Evolutionary conservation across 2,797 vertebrate species (phyloP).

Genomic region (Platalea minor): DNA sequence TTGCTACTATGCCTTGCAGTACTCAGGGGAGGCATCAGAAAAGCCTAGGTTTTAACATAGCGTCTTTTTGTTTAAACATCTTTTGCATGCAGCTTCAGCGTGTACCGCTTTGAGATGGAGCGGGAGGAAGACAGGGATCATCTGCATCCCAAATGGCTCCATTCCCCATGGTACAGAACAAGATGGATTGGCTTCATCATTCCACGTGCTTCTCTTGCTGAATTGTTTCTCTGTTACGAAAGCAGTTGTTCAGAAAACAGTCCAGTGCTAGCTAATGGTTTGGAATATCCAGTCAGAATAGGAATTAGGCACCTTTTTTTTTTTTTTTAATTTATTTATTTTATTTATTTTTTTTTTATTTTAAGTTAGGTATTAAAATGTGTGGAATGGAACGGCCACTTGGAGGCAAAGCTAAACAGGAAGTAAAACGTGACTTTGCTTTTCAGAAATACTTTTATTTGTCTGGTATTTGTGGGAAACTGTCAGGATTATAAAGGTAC

Average conservation of each 20-base stretch:
- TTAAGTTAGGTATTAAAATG: not conserved
- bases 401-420: constrained; percentile 50
- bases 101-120: not conserved
- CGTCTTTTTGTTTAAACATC: not conserved
- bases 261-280: not conserved
- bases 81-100: not conserved
- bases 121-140: not conserved
- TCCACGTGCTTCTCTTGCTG: not conserved
- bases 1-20: not conserved
- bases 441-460: not conserved
- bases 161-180: not conserved
- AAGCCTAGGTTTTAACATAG: not conserved
- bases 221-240: not conserved
- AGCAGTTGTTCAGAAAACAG: not conserved
- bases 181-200: not conserved
- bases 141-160: not conserved
- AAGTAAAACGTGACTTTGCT: not conserved
- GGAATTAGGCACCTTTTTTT: not conserved
- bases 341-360: too few relatives aligned
- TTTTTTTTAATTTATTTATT: too few relatives aligned
- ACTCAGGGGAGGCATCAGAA: not conserved
- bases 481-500: not conserved
- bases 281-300: not conserved
- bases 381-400: not conserved
- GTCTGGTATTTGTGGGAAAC: not conserved